Evolutionary conservation across 2,797 vertebrate species (phyloP).

Genomic region (Momotus momota): DNA sequence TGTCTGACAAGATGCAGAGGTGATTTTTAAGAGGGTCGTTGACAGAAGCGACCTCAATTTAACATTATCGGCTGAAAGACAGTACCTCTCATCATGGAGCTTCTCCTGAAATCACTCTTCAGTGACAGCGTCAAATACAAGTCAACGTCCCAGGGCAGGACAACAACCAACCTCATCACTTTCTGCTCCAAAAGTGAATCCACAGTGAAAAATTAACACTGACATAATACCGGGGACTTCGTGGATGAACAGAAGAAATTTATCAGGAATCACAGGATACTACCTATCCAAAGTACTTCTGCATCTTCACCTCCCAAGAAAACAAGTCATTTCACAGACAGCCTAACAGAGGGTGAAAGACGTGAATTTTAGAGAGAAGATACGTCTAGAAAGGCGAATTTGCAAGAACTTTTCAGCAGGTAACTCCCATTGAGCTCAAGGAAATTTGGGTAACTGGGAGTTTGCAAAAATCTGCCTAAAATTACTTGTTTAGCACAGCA

Average conservation of each 20-base stretch:
- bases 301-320: neutral
- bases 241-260: neutral
- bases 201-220: neutral
- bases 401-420: neutral
- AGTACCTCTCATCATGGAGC: conserved; percentile 12
- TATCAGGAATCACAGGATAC: neutral
- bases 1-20: conserved; percentile 56
- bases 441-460: neutral
- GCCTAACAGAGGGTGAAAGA: neutral
- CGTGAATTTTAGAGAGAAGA: neutral
- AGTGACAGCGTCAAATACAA: conserved; percentile 15
- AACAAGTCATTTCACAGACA: neutral
- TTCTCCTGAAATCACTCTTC: conserved; percentile 46
- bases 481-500: neutral
- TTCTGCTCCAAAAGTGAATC: conserved; percentile 4
- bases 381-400: neutral
- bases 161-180: neutral
- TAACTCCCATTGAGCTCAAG: neutral
- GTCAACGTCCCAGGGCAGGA: conserved; percentile 12
- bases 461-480: neutral
- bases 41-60: conserved; percentile 63
- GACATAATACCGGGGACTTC: neutral
- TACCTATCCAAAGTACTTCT: neutral
- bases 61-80: conserved; percentile 38
- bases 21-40: conserved; percentile 62